These are phyloP conservation scores for Aramus guarauna DNA, from an alignment of 2,113 vertebrate genomes.

Conservation along the genomic window DNA sequence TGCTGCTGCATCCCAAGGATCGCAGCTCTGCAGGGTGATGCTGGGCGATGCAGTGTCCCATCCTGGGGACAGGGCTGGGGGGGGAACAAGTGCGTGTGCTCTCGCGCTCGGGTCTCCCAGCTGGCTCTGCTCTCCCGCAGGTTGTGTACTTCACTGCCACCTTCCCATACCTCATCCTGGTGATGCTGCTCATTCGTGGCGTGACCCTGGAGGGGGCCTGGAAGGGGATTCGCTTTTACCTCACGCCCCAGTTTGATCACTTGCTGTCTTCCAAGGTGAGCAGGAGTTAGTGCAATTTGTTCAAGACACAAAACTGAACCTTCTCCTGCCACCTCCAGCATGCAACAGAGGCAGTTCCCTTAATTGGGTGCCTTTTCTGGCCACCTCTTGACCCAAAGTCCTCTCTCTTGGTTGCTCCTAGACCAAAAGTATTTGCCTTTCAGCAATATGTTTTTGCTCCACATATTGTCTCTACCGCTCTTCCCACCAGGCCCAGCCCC, in stretches of 20 bases:
- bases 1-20: background rate
- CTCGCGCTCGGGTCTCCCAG: background rate
- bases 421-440: background rate
- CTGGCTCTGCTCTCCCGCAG: conserved; percentile 18
- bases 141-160: conserved; percentile 85
- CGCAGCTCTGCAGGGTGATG: background rate
- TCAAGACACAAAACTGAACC: background rate
- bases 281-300: background rate
- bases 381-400: background rate
- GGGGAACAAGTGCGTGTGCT: background rate
- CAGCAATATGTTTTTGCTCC: background rate
- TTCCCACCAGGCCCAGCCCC: background rate
- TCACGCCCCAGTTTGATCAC: conserved; percentile 80
- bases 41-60: rapidly evolving
- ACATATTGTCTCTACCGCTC: background rate
- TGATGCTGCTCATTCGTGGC: conserved; percentile 80
- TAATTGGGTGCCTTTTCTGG: background rate
- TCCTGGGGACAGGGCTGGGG: too few relatives aligned
- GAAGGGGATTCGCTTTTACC: conserved; percentile 82
- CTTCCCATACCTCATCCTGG: conserved; percentile 81
- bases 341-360: background rate
- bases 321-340: background rate
- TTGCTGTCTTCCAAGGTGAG: conserved; percentile 81
- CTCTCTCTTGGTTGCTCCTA: background rate
- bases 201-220: conserved; percentile 82